Base-by-base conservation (phyloP, 2,888 invertebrate genomes). In the Candidula unifasciata region DNA sequence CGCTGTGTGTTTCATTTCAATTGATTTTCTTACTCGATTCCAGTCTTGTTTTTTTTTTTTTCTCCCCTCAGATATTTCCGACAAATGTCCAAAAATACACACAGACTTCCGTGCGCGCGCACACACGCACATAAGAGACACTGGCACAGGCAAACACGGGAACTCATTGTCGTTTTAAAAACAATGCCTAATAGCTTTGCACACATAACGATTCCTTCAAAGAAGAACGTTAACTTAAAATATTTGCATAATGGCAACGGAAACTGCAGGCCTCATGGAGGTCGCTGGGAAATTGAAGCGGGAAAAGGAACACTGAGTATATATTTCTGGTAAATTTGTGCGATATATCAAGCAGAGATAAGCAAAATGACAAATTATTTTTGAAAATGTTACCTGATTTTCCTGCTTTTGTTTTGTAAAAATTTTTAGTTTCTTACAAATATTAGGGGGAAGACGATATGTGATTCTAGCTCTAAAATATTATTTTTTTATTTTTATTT, bases 1-100 rank as follows among this genome's bases (percentile, higher is more conserved):
- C 79, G 66, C 44, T 79, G 66, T 66, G 37, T 44, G 79, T 68
- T 79, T 68, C 37, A 66, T 68, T 68, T 79, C 35, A 44, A 68
- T 68, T 35, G 66, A 68, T 68, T 79, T 64, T 79, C 13, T 66
- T 68, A 6, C n/a, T 21, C 27, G 37, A 6, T 37, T 78, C 37
- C 13, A n/a, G 2, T 64, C 37, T 27, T 35, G 21, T 16, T 37
- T 60, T 64, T 8, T n/a, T 5, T 33, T 35, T 52, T 52, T 44
- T n/a, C n/a, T n/a, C n/a, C n/a, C 52, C 27, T 13, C 64, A 6
- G 3, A 60, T 16, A n/a, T 64, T 64, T 30, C 79, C 79, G 18
- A 60, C 66, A 1, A 60, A 1, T 1, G 2, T 37, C 37, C 30
- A n/a, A 60, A 37, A 64, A 60, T 37, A 10, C 10, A 2, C 13